These are phyloP conservation scores for Synergus japonicus DNA, from an alignment of 2,888 invertebrate species.

Conservation along the genomic window DNA sequence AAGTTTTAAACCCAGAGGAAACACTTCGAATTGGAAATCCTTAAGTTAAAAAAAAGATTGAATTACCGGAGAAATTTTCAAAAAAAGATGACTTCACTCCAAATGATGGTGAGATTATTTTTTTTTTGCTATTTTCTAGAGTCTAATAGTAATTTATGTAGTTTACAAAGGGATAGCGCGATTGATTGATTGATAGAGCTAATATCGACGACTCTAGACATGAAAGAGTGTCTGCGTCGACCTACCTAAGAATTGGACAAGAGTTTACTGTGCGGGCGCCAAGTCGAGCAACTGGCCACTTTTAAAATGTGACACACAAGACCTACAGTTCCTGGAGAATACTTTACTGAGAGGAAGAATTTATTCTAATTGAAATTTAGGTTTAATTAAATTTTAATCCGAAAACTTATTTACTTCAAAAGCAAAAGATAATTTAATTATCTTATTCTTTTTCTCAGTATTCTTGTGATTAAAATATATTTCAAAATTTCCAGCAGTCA, in stretches of 20 bases:
- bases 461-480: not conserved
- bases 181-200: slow-evolving; percentile 64
- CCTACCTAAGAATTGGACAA: slow-evolving; percentile 77
- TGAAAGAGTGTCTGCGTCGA: slow-evolving; percentile 58
- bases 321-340: slow-evolving; percentile 26
- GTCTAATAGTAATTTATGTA: not conserved
- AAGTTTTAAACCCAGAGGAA: not conserved
- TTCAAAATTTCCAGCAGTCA: not conserved
- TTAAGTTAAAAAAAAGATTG: not conserved
- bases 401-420: not conserved
- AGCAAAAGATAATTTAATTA: not conserved
- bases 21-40: not conserved
- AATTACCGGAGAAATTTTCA: not conserved
- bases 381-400: not conserved
- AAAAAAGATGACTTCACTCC: slow-evolving; percentile 12
- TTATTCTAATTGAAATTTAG: not conserved
- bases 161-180: slow-evolving; percentile 52
- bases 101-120: slow-evolving; percentile 6
- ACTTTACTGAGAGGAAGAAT: not conserved
- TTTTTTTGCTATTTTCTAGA: not conserved
- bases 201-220: slow-evolving; percentile 55
- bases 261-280: slow-evolving; percentile 78
- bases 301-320: slow-evolving; percentile 56
- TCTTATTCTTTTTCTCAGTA: not conserved
- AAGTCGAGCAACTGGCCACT: slow-evolving; percentile 73